Conservation (phyloP, 2,797 vertebrate species). For the Aulostomus chinensis region DNA sequence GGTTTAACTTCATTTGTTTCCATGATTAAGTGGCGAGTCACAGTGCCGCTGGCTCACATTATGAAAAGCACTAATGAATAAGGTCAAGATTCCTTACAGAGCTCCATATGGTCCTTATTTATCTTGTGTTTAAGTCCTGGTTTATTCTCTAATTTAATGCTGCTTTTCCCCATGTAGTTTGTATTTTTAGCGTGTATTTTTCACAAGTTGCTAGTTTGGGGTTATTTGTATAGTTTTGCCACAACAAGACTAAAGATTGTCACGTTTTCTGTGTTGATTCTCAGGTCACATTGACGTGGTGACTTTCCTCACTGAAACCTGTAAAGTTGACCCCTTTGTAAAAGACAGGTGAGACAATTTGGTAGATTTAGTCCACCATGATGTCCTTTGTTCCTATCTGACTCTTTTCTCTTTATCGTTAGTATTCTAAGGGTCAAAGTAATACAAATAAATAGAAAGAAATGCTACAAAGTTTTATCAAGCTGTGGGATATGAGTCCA, state of each 20-base stretch:
- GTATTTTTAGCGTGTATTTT: constrained; percentile 19
- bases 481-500: too few relatives aligned
- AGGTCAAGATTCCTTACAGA: constrained; percentile 14
- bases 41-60: constrained; percentile 24
- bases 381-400: too few relatives aligned
- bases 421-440: too few relatives aligned
- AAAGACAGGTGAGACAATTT: constrained; percentile 87
- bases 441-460: too few relatives aligned
- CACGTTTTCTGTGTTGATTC: constrained; percentile 16
- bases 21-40: constrained; percentile 26
- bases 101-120: constrained; percentile 42
- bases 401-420: too few relatives aligned
- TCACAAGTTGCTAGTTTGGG: too few relatives aligned
- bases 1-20: constrained; percentile 24
- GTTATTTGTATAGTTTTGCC: too few relatives aligned
- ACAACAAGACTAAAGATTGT: too few relatives aligned
- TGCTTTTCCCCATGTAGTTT: constrained; percentile 1
- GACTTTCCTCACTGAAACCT: constrained; percentile 83
- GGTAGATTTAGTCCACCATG: too few relatives aligned
- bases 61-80: constrained; percentile 30
- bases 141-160: constrained; percentile 31
- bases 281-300: constrained; percentile 87
- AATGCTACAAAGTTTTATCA: too few relatives aligned
- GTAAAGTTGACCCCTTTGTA: constrained; percentile 86
- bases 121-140: constrained; percentile 23